Evolutionary conservation across 1,140 invertebrate genomes (phyloP).

Genomic region (Drosophila arizonae): DNA sequence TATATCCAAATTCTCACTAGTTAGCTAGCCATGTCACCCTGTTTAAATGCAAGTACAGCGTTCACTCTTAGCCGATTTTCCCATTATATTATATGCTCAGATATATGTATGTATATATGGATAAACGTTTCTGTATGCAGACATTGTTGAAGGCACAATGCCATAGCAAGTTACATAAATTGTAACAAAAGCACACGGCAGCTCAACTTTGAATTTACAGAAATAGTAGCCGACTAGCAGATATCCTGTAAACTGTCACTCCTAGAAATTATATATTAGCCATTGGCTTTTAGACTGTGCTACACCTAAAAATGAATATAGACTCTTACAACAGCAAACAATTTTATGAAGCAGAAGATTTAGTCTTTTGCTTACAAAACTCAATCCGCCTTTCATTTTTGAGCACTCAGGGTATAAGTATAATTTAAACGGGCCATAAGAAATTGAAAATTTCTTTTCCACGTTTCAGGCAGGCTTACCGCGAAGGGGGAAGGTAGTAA

Average conservation of each 20-base stretch:
- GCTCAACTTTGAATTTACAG: background rate
- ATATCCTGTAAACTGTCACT: background rate
- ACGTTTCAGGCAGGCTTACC: slow-evolving; percentile 48
- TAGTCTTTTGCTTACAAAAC: background rate
- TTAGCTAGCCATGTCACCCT: slow-evolving; percentile 43
- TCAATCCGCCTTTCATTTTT: background rate
- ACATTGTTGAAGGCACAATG: slow-evolving; percentile 70
- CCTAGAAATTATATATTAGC: too few species aligned
- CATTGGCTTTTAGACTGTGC: too few species aligned
- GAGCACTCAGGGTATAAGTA: slow-evolving; percentile 3
- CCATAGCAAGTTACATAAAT: slow-evolving; percentile 19
- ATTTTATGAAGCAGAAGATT: background rate
- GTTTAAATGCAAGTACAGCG: slow-evolving; percentile 28
- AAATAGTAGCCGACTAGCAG: background rate
- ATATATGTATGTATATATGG: slow-evolving; percentile 44
- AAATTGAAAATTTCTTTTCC: slow-evolving; percentile 73
- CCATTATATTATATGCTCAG: slow-evolving; percentile 6
- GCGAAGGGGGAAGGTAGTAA: slow-evolving; percentile 49
- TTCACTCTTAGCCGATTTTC: slow-evolving; percentile 56
- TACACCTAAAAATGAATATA: too few species aligned
- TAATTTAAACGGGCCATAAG: slow-evolving; percentile 70
- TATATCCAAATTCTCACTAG: background rate
- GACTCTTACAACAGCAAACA: background rate
- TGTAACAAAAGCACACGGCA: background rate
- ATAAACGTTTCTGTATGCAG: slow-evolving; percentile 31